Base-by-base conservation (phyloP, 2,113 vertebrate genomes). In the Misgurnus mizolepis region DNA sequence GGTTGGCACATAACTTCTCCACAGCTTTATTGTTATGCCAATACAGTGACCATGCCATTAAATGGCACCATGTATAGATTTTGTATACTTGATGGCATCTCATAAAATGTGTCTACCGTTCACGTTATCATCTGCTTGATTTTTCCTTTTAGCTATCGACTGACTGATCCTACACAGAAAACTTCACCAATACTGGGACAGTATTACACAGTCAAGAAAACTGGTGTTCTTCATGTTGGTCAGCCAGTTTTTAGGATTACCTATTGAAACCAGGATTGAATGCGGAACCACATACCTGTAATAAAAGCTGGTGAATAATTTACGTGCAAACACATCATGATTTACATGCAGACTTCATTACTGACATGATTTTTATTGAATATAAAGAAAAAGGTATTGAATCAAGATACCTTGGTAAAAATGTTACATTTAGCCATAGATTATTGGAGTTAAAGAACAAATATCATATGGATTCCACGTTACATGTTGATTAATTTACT, bases 181-280 rank as follows among this genome's bases (percentile, higher is more conserved):
- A 82, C 89, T 0, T 70, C 88, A 10, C 97, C 96, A 15, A 80
- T 96, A 81, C 95, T 97, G 76, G 96, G 97, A 49, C 96, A 93
- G 43, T 90, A 95, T 89, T 95, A 92, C 85, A 91, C 74, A 0
- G 85, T 96, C 85, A 89, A 93, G 89, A 92, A 88, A 89, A 91
- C 89, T 2, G 97, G 96, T 45, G 85, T 76, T 0, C 67, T 98
- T 83, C 90, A 86, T 85, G 91, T 97, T 83, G 96, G 96, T 65
- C 95, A 98, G 64, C 90, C 92, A 0, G 95, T 98, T 58, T 96
- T 94, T 88, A 92, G 90, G 87, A 88, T 97, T 65, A 53, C 78
- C 69, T 81, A 86, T 6, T 92, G 79, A 92, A 4, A 5, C 18
- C 41, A 43, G 18, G 18, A 78, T 70, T n/a, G 7, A 79, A 27